Conservation (phyloP, 2,888 invertebrate genomes). For the Cantharis rustica region DNA sequence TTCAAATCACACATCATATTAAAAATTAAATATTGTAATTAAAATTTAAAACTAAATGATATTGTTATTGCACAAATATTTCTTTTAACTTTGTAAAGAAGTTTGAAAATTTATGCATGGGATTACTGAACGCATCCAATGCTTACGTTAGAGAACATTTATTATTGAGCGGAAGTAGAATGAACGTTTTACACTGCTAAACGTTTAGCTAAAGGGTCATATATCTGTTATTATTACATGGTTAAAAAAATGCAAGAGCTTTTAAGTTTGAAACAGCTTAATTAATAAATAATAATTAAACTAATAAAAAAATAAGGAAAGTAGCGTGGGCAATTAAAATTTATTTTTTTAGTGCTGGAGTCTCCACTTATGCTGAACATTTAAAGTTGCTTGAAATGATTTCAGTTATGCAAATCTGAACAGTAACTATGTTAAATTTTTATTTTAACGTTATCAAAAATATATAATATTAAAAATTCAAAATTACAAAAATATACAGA, state of each 20-base stretch:
- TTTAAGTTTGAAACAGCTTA: background rate
- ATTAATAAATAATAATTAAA: background rate
- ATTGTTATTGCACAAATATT: background rate
- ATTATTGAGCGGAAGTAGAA: background rate
- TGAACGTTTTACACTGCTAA: background rate
- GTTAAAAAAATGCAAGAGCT: background rate
- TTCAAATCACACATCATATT: no score
- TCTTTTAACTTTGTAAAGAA: background rate
- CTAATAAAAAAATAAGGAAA: background rate
- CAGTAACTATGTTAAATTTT: no score
- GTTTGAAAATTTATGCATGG: background rate
- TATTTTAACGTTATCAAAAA: background rate
- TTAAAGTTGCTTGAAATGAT: background rate
- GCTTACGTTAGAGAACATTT: background rate
- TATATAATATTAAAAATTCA: no score
- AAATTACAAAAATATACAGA: background rate
- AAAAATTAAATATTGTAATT: background rate
- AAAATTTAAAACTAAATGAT: background rate
- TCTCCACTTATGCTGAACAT: background rate
- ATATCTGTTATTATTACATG: background rate
- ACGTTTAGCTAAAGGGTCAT: background rate
- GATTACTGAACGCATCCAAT: background rate
- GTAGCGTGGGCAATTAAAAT: background rate
- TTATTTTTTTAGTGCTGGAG: no score
- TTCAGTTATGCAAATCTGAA: background rate